Evolutionary conservation across 2,888 invertebrate species (phyloP).

Genomic region (Apamea sordens): DNA sequence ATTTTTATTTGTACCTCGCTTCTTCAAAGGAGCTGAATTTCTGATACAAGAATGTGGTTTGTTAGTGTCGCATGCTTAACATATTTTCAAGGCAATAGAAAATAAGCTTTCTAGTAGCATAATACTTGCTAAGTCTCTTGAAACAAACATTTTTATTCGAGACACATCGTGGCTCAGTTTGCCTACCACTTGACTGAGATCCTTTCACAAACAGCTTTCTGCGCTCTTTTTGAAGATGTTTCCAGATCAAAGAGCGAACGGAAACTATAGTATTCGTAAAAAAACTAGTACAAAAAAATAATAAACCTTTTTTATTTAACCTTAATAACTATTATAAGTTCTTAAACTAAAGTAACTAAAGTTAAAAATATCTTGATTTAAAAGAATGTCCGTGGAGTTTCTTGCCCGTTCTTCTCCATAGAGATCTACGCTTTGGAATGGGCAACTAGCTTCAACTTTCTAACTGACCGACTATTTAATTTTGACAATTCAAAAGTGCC

Average conservation of each 20-base stretch:
- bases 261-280: neutral
- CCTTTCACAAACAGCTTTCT: slow-evolving; percentile 26
- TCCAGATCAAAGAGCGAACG: slow-evolving; percentile 15
- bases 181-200: slow-evolving; percentile 24
- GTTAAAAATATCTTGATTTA: too few relatives aligned
- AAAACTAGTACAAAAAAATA: neutral
- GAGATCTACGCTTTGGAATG: too few relatives aligned
- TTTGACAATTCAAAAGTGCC: too few relatives aligned
- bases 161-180: slow-evolving; percentile 27
- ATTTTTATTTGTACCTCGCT: neutral
- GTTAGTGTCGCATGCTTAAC: neutral
- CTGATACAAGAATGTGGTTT: neutral
- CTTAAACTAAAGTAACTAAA: too few relatives aligned
- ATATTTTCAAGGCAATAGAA: neutral
- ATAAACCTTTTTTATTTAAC: too few relatives aligned
- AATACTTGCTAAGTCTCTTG: neutral
- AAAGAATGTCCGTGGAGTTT: too few relatives aligned
- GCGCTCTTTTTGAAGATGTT: slow-evolving; percentile 14
- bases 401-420: too few relatives aligned
- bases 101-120: neutral
- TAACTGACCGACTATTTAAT: too few relatives aligned
- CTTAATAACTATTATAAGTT: too few relatives aligned
- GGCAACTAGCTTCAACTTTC: too few relatives aligned
- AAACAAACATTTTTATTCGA: slow-evolving; percentile 35
- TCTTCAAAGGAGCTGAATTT: neutral